Conservation (phyloP, 2,797 vertebrate species). For the Telmatherina bonti region DNA sequence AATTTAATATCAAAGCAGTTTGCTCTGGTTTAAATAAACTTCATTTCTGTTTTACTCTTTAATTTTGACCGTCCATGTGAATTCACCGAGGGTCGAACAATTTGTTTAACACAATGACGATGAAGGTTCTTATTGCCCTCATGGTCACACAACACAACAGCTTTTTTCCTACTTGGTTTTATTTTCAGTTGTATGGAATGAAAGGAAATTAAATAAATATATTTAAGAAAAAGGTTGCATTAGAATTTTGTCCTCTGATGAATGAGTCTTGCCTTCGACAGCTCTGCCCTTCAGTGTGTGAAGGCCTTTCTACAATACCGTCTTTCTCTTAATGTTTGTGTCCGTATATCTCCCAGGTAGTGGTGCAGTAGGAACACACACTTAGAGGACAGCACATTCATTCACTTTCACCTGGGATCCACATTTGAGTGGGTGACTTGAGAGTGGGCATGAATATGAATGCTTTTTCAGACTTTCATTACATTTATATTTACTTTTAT, state of each 20-base stretch:
- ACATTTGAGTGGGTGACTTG: slow-evolving; percentile 4
- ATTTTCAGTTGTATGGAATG: not conserved
- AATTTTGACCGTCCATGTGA: too few species aligned
- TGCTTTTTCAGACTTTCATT: not conserved
- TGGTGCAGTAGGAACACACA: slow-evolving; percentile 14
- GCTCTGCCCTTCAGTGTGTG: slow-evolving; percentile 59
- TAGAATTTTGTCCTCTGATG: slow-evolving; percentile 12
- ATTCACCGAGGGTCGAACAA: too few species aligned
- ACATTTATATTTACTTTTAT: not conserved
- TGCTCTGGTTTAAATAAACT: too few species aligned
- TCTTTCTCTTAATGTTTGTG: too few species aligned
- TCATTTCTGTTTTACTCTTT: too few species aligned
- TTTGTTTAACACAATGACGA: too few species aligned
- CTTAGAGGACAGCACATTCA: slow-evolving; percentile 11
- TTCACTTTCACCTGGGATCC: not conserved
- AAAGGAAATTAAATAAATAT: not conserved
- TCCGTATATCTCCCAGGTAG: too few species aligned
- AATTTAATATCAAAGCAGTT: too few species aligned
- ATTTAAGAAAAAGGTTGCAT: not conserved
- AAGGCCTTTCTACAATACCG: slow-evolving; percentile 9
- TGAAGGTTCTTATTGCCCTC: too few species aligned
- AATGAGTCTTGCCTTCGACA: slow-evolving; percentile 13
- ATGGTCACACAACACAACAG: too few species aligned
- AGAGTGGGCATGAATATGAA: slow-evolving; percentile 9
- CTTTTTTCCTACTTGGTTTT: too few species aligned